Conservation (phyloP, 2,888 invertebrate genomes). For the Drosophila kokeensis region DNA sequence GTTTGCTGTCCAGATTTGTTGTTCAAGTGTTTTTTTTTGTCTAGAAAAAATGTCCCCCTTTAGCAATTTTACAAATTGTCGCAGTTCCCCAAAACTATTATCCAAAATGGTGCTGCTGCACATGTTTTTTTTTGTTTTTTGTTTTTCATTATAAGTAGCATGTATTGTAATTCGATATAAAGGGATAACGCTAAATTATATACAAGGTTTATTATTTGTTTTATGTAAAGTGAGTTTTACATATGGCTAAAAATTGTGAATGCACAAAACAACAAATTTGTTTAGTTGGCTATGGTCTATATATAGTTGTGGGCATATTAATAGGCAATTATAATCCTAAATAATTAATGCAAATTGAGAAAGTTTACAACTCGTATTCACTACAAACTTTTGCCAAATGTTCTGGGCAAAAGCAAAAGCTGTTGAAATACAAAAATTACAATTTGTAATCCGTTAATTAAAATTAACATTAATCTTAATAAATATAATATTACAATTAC, state of each 20-base stretch:
- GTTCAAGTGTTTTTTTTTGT: conserved; percentile 5
- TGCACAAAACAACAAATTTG: conserved; percentile 61
- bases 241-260: conserved; percentile 47
- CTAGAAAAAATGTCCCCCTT: conserved; percentile 30
- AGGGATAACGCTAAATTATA: conserved; percentile 69
- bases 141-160: conserved; percentile 25
- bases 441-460: too few species aligned
- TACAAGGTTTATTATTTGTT: conserved; percentile 63
- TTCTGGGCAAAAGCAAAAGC: conserved; percentile 15
- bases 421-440: conserved; percentile 16
- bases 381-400: conserved; percentile 2
- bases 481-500: not conserved
- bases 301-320: conserved; percentile 31
- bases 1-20: conserved; percentile 33
- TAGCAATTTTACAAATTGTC: conserved; percentile 50
- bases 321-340: conserved; percentile 54
- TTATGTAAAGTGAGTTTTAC: conserved; percentile 42
- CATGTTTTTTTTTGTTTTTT: not conserved
- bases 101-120: conserved; percentile 10
- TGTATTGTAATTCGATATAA: conserved; percentile 42
- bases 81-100: conserved; percentile 19
- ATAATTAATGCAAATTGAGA: not conserved
- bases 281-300: conserved; percentile 47
- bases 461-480: not conserved
- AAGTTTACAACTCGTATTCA: conserved; percentile 13